These are phyloP conservation scores for Pissodes strobi DNA, from an alignment of 1,140 invertebrate species.

Conservation along the genomic window DNA sequence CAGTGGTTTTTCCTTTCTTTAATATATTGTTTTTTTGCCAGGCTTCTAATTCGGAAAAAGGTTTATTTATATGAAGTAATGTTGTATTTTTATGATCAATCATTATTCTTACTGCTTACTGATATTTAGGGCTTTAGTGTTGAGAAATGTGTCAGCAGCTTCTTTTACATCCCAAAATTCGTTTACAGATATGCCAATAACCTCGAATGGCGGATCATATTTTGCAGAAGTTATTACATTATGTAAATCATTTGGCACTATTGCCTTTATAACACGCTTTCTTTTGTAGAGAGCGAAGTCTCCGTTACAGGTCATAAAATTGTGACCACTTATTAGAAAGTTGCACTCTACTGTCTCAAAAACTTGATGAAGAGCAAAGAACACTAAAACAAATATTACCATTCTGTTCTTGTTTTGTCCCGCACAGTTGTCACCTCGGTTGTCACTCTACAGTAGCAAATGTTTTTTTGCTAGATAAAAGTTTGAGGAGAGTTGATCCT, in stretches of 20 bases:
- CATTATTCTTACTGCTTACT: constrained; percentile 11
- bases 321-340: constrained; percentile 25
- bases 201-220: constrained; percentile 14
- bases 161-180: constrained; percentile 19
- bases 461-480: too few relatives aligned
- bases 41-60: constrained; percentile 9
- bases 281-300: constrained; percentile 18
- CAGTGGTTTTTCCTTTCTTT: constrained; percentile 11
- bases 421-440: too few relatives aligned
- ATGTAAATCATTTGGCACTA: constrained; percentile 7
- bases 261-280: constrained; percentile 6
- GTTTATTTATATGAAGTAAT: constrained; percentile 7
- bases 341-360: constrained; percentile 24
- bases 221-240: constrained; percentile 20
- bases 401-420: constrained; percentile 11
- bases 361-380: constrained; percentile 3
- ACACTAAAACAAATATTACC: constrained; percentile 22
- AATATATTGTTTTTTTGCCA: constrained; percentile 13
- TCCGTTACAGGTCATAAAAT: constrained; percentile 15
- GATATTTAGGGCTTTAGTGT: constrained; percentile 15
- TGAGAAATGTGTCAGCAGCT: constrained; percentile 2
- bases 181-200: constrained; percentile 10
- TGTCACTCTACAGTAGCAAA: too few relatives aligned
- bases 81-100: constrained; percentile 11
- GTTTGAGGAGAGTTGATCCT: constrained; percentile 12